These are phyloP conservation scores for Pilophorus perplexus DNA, from an alignment of 2,888 invertebrate species.

Conservation along the genomic window DNA sequence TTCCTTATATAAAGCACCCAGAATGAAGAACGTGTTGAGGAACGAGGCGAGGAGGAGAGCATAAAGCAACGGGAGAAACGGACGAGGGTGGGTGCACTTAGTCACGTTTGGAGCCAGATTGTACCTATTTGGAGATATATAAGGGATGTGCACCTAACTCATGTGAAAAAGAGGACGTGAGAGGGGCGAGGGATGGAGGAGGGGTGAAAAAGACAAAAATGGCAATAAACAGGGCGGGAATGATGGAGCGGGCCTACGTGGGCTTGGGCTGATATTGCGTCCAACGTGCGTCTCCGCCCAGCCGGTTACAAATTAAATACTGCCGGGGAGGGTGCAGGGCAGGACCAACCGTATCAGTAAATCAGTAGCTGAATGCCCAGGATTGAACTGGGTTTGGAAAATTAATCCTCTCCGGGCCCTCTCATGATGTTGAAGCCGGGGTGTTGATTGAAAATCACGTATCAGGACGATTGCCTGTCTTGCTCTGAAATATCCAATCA, in stretches of 20 bases:
- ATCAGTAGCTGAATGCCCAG: conserved; percentile 4
- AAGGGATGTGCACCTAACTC: conserved; percentile 41
- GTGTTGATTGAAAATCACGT: neutral
- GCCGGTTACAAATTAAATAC: conserved; percentile 30
- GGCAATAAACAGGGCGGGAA: conserved; percentile 39
- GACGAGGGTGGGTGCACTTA: conserved; percentile 11
- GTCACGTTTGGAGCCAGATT: conserved; percentile 38
- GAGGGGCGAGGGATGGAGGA: conserved; percentile 7
- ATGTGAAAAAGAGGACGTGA: conserved; percentile 30
- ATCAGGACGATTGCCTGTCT: too few species aligned
- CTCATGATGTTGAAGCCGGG: neutral
- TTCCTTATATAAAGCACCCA: conserved; percentile 18
- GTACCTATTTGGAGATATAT: conserved; percentile 42
- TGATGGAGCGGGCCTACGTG: conserved; percentile 39
- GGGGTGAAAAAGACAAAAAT: conserved; percentile 37
- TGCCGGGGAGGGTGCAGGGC: conserved; percentile 4
- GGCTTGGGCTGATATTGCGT: conserved; percentile 32
- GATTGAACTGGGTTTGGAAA: conserved; percentile 11
- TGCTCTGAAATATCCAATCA: too few species aligned
- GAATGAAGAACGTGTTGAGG: neutral
- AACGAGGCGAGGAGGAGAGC: neutral
- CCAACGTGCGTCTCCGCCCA: conserved; percentile 10
- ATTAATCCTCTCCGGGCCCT: conserved; percentile 7
- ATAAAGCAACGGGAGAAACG: neutral
- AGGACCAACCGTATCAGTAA: conserved; percentile 14